Base-by-base conservation (phyloP, 2,797 vertebrate genomes). In the Gallinago stenura region DNA sequence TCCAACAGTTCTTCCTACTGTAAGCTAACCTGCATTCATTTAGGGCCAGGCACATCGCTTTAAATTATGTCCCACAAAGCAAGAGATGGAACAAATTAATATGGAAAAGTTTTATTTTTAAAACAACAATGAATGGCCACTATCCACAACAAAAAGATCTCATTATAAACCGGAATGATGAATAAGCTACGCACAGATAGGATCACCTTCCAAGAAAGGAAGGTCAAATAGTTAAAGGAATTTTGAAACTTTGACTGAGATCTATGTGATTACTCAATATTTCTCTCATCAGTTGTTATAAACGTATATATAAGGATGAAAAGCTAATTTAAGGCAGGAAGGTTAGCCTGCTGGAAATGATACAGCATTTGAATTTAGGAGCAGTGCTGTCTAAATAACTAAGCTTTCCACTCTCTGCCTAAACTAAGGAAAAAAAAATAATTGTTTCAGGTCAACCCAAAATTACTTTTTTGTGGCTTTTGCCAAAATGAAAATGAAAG, bases 281-380 rank as follows among this genome's bases (percentile, higher is more conserved):
- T 94, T 92, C 90, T 93, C 79, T 95, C 93, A 95, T 76, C 84
- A 48, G 81, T 87, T 83, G 68, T 94, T 92, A 87, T 75, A 95
- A 93, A 90, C 6, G 6, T 80, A 93, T 92, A 87, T 71, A 83
- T 89, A 89, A 77, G 76, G 76, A 93, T 89, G 69, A 95, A 94
- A 95, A 89, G 33, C 83, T 82, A 64, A 61, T 93, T 92, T 95
- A 90, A 93, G 33, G 46, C 91, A 95, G 94, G 90, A 96, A 94
- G 92, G n/a, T 92, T 80, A 94, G 86, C 68, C 73, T 90, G 81
- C 41, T 90, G 86, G 83, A 92, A 95, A 95, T 48, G 75, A 30
- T 10, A 77, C 12, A 85, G 80, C 48, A 87, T 60, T 80, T 89
- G 64, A 89, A 93, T 92, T 89, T 76, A 92, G 75, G 53, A 90